Evolutionary conservation across 1,140 invertebrate genomes (phyloP).

Genomic region (Drosophila ogumai): DNA sequence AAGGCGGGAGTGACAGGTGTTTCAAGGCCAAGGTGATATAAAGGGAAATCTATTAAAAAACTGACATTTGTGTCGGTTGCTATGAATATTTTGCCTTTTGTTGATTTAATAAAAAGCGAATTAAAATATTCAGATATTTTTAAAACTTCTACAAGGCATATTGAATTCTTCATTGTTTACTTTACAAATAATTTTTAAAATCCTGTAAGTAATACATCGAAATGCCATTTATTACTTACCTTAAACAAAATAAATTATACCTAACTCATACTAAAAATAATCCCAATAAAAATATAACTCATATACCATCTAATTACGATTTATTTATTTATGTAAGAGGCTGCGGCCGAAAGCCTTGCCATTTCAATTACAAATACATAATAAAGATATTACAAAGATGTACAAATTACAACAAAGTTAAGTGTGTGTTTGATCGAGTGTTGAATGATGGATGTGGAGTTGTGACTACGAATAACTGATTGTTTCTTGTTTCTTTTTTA

Average conservation of each 20-base stretch:
- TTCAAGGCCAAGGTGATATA: neutral
- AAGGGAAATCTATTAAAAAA: neutral
- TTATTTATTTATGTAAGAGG: conserved; percentile 62
- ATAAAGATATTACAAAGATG: conserved; percentile 67
- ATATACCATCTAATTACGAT: conserved; percentile 62
- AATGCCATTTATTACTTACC: no score
- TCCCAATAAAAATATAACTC: neutral
- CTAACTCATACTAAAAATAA: neutral
- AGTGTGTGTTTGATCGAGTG: conserved; percentile 30
- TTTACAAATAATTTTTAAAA: no score
- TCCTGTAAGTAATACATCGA: no score
- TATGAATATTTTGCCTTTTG: no score
- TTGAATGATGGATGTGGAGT: conserved; percentile 26
- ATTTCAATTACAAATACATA: conserved; percentile 70
- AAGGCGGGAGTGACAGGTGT: neutral
- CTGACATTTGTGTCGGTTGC: no score
- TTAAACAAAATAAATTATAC: no score
- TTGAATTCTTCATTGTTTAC: no score
- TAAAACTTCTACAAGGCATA: no score
- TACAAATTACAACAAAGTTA: conserved; percentile 58
- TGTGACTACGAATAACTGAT: conserved; percentile 40
- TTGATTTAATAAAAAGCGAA: no score
- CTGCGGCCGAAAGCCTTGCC: conserved; percentile 4
- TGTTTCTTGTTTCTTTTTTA: conserved; percentile 18
- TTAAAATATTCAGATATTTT: no score